Conservation (phyloP, 2,888 invertebrate genomes). For the Pomacea canaliculata region DNA sequence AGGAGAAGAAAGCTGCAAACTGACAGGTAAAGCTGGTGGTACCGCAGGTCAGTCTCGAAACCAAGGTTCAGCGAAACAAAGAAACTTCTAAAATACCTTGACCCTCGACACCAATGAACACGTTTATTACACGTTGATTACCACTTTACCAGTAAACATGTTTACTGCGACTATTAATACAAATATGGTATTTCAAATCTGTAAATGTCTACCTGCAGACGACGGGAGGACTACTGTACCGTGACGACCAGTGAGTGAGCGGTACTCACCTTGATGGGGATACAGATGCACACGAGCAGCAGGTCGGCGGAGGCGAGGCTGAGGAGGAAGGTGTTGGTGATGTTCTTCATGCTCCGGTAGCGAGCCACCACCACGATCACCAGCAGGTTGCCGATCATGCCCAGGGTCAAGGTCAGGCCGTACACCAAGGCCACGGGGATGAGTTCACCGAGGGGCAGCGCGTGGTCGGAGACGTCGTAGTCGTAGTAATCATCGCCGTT, state of each 20-base stretch:
- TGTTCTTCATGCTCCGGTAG: constrained; percentile 75
- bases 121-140: no score
- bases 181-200: no score
- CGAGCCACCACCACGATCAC: constrained; percentile 75
- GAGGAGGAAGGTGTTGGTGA: constrained; percentile 79
- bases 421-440: constrained; percentile 76
- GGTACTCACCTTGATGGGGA: constrained; percentile 78
- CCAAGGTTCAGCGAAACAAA: no score
- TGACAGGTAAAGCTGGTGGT: constrained; percentile 59
- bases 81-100: no score
- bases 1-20: constrained; percentile 79
- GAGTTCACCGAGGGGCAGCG: constrained; percentile 73
- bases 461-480: constrained; percentile 67
- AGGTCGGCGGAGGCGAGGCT: constrained; percentile 80
- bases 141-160: no score
- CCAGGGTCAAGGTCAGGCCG: constrained; percentile 76
- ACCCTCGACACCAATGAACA: no score
- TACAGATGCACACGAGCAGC: constrained; percentile 78
- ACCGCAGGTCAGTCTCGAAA: neutral
- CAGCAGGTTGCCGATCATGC: constrained; percentile 75
- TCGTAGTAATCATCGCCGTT: constrained; percentile 70
- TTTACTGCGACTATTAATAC: no score
- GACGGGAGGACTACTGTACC: no score
- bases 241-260: no score
- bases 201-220: no score